Evolutionary conservation across 2,888 invertebrate species (phyloP).

Genomic region (Exephanes ischioxanthus): DNA sequence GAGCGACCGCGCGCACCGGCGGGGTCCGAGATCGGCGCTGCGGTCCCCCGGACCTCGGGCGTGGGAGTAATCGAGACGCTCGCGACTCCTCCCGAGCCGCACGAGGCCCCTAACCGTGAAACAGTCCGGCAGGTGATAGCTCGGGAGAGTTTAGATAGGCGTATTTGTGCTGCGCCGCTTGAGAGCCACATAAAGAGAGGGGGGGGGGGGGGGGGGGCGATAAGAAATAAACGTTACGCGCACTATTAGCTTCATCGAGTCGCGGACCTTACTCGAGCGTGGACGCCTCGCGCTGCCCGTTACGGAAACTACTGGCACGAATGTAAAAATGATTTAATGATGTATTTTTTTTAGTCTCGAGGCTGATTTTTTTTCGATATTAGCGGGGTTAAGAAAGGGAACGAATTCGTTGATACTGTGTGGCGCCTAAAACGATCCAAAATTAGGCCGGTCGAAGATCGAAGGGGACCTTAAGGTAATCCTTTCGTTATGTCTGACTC

Average conservation of each 20-base stretch:
- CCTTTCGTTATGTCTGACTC: too few relatives aligned
- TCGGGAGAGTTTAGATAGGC: conserved; percentile 38
- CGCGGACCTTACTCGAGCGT: neutral
- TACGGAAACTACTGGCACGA: conserved; percentile 11
- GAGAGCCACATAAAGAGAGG: neutral
- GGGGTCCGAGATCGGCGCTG: neutral
- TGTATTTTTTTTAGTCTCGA: neutral
- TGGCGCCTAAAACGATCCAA: conserved; percentile 7
- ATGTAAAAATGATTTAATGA: neutral
- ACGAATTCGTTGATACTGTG: neutral
- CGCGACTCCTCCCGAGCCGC: conserved; percentile 19
- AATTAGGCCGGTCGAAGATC: conserved; percentile 25
- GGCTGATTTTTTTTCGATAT: neutral
- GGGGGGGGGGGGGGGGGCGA: conserved; percentile 9
- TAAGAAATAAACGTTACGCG: conserved; percentile 43
- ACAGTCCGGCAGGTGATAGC: conserved; percentile 50
- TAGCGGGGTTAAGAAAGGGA: too few relatives aligned
- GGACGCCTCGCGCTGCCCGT: neutral
- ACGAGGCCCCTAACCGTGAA: conserved; percentile 21
- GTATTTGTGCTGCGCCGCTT: conserved; percentile 39
- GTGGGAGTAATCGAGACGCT: conserved; percentile 35
- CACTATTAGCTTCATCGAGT: conserved; percentile 24
- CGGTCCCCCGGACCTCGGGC: conserved; percentile 8
- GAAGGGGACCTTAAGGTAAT: neutral
- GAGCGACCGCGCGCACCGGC: neutral